Evolutionary conservation across 2,797 vertebrate genomes (phyloP), one percentile per base, ranked within the genome.

Genomic region (Sandelia bainsii): DNA sequence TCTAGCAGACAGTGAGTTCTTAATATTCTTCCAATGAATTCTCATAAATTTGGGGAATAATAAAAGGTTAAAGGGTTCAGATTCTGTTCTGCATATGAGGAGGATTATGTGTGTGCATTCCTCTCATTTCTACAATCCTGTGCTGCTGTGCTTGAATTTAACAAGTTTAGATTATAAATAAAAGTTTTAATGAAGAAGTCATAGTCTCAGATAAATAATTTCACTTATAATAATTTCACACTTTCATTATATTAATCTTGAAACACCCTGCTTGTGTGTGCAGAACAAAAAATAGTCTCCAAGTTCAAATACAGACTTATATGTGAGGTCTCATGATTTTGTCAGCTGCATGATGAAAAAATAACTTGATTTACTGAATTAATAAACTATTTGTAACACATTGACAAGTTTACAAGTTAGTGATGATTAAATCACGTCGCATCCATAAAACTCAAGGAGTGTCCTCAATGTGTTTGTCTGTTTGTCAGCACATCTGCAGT

Each of bases 41-140:
- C 17, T 64, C 3, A 39, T 49, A 32, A 74, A 66, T 65, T 67
- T 17, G 23, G 6, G 13, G 13, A 63, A 11, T 66, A n/a, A 66
- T 22, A 16, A 5, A 42, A 49, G 1, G 0, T 25, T 59, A 20
- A 27, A 17, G 56, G 27, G 14, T 25, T 39, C 42, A 56, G 6
- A 62, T 46, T 70, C 39, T 60, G 73, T 59, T 45, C 3, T 20
- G 19, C 14, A 25, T 23, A 7, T 16, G 25, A 50, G 13, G 19
- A 68, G 66, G 63, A 67, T 12, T 60, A 62, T 54, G 63, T 61
- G 44, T 7, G 5, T 54, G 42, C 62, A 71, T 73, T 74, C 62
- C 44, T 73, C 16, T 57, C 29, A 54, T 66, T 71, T 71, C 72
- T 53, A 32, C 58, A 64, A 67, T 72, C 53, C 25, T 48, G 3